Evolutionary conservation across 1,140 invertebrate genomes (phyloP).

Genomic region (Tyrophagus putrescentiae): DNA sequence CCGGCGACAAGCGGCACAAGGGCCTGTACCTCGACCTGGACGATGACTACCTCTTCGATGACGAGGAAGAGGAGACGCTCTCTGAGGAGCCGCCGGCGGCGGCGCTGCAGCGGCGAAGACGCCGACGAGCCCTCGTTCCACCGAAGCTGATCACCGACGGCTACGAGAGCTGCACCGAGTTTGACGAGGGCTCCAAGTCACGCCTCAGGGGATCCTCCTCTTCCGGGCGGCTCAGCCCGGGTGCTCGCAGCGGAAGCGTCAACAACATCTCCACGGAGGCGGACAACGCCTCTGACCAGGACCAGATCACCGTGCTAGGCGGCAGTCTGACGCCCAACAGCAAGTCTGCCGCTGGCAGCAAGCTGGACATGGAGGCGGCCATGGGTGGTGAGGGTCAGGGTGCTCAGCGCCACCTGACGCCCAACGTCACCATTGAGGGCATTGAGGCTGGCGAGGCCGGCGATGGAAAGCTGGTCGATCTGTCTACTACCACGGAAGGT

Average conservation of each 20-base stretch:
- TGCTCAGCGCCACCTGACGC: constrained; percentile 16
- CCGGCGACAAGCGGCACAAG: background rate
- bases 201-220: background rate
- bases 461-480: background rate
- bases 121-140: constrained; percentile 37
- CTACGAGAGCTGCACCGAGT: constrained; percentile 27
- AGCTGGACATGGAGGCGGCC: too few species aligned
- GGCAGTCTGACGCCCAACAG: too few species aligned
- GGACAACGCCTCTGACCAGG: too few species aligned
- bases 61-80: constrained; percentile 28
- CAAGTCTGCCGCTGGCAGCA: too few species aligned
- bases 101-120: constrained; percentile 34
- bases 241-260: too few species aligned
- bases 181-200: background rate
- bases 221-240: too few species aligned
- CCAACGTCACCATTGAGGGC: background rate
- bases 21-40: background rate
- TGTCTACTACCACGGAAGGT: background rate
- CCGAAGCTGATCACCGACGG: constrained; percentile 33
- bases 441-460: background rate
- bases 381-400: too few species aligned
- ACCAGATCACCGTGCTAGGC: too few species aligned
- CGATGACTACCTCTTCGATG: constrained; percentile 17
- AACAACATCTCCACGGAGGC: too few species aligned
- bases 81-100: constrained; percentile 34